These are phyloP conservation scores for Balaenoptera acutorostrata DNA, from an alignment of 2,113 vertebrate genomes.

Conservation along the genomic window DNA sequence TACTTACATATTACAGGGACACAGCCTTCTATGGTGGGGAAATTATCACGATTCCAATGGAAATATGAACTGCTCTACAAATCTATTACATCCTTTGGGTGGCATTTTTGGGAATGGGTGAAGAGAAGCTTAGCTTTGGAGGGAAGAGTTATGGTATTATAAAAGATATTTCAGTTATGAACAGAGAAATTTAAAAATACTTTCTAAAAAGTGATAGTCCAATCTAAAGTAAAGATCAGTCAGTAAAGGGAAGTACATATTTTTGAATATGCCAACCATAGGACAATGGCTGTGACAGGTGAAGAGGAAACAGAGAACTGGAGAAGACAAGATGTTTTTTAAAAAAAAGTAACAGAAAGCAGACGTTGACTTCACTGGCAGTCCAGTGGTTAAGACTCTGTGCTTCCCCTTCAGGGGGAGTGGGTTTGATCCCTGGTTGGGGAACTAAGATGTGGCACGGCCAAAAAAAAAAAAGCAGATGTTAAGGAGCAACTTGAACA, in stretches of 20 bases:
- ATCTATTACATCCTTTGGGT: neutral
- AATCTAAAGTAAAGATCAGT: neutral
- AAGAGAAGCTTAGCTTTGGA: neutral
- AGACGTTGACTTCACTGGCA: neutral
- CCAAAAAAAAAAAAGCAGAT: neutral
- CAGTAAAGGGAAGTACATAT: neutral
- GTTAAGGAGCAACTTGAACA: neutral
- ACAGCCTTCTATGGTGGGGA: neutral
- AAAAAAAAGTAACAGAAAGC: neutral
- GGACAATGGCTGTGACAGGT: fast-evolving
- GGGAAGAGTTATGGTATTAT: neutral
- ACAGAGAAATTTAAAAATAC: neutral
- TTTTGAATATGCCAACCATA: neutral
- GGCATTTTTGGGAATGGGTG: neutral
- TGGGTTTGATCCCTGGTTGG: too few relatives aligned
- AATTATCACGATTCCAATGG: neutral
- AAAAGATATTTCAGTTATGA: neutral
- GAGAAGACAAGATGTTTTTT: neutral
- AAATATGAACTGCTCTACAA: neutral
- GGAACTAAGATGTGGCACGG: too few relatives aligned
- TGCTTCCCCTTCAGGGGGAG: too few relatives aligned
- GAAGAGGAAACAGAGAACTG: neutral
- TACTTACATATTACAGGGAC: neutral
- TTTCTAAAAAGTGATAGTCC: neutral
- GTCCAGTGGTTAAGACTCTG: too few relatives aligned